Evolutionary conservation across 2,113 vertebrate genomes (phyloP).

Genomic region (Nyctereutes procyonoides): DNA sequence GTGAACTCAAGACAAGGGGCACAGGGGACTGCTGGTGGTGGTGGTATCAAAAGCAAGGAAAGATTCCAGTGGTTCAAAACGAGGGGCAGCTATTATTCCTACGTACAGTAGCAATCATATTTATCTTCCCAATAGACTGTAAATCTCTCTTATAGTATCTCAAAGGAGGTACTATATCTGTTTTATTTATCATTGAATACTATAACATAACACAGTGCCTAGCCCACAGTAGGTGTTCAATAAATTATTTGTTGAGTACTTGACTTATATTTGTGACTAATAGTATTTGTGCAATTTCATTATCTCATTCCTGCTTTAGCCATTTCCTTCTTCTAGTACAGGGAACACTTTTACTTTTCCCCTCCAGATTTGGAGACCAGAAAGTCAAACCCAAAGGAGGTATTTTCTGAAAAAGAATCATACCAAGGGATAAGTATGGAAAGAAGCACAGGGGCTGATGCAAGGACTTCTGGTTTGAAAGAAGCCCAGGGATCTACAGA

Average conservation of each 20-base stretch:
- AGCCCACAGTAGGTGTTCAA: neutral
- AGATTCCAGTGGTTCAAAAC: neutral
- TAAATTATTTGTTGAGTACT: neutral
- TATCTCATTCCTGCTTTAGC: neutral
- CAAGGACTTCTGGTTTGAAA: neutral
- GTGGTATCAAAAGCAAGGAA: neutral
- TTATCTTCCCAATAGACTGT: neutral
- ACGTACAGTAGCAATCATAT: neutral
- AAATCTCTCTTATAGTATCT: neutral
- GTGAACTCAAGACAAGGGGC: neutral
- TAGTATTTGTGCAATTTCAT: neutral
- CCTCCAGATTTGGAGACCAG: neutral
- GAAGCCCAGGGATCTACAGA: neutral
- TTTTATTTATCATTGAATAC: neutral
- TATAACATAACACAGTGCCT: neutral
- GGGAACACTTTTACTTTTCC: neutral
- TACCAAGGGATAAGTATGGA: neutral
- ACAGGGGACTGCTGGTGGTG: neutral
- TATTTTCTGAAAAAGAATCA: neutral
- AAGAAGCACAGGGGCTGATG: neutral
- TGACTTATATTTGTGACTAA: neutral
- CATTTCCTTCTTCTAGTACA: neutral
- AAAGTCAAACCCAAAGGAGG: neutral
- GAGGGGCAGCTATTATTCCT: neutral
- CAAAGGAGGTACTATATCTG: neutral